Evolutionary conservation across 2,888 invertebrate genomes (phyloP).

Genomic region (Linyphia triangularis): DNA sequence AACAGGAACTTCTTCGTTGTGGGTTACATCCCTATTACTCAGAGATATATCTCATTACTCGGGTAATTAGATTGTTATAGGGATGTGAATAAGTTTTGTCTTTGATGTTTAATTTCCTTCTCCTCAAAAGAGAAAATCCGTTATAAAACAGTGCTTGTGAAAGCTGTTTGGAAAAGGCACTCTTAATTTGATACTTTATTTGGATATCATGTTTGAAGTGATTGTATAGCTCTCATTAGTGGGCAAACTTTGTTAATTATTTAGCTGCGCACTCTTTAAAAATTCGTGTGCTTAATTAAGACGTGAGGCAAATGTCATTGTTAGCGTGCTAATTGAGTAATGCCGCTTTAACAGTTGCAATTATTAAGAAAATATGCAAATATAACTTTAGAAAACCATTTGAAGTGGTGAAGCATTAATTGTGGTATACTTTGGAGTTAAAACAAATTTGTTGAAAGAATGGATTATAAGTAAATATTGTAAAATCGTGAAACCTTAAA

Average conservation of each 20-base stretch:
- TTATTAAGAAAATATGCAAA: neutral
- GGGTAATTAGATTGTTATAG: neutral
- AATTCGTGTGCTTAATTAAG: neutral
- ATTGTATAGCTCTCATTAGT: neutral
- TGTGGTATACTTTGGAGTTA: too few species aligned
- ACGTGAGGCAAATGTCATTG: too few species aligned
- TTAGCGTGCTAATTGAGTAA: neutral
- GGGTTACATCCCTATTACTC: neutral
- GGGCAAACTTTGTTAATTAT: neutral
- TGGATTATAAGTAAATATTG: too few species aligned
- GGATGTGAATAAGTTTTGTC: neutral
- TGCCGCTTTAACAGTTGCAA: neutral
- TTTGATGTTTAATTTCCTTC: neutral
- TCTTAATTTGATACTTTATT: neutral
- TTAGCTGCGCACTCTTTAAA: neutral
- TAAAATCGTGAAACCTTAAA: too few species aligned
- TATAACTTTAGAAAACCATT: neutral
- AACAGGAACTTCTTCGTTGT: neutral
- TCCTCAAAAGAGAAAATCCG: neutral
- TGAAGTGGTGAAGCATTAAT: too few species aligned
- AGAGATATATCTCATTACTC: neutral
- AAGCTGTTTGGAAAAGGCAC: neutral
- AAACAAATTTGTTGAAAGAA: too few species aligned
- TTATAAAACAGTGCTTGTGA: neutral
- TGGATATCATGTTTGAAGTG: neutral